Base-by-base conservation (phyloP, 1,140 invertebrate species). In the Diorhabda carinulata region DNA sequence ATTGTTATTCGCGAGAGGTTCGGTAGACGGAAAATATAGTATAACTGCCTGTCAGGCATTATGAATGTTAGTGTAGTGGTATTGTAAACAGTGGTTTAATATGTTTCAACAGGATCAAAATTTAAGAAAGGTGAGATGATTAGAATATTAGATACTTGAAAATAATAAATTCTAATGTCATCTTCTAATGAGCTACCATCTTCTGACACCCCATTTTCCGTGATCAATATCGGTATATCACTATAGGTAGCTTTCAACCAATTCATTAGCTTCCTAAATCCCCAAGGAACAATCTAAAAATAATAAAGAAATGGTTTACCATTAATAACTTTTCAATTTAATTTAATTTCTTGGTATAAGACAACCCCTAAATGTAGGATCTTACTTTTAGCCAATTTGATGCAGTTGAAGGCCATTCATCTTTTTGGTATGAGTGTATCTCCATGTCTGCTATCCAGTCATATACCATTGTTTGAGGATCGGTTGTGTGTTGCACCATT, bases 181-280 rank as follows among this genome's bases (percentile, higher is more conserved):
- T 75, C 74, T 58, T 71, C 41, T 7, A 75, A 57, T 40, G 70
- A 64, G 10, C 61, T 67, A 58, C 72, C 71, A 64, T 70, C 45
- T 9, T 83, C 84, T 69, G 80, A 84, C 79, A 69, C 70, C 8
- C 91, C 91, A 77, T 91, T 92, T 84, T 92, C 91, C 0, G 89
- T 89, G 2, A 92, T 81, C 6, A 88, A 81, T 1, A 91, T 82
- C 25, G 80, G 73, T 1, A 86, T 83, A 76, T 90, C 87, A 59
- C 84, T 78, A 74, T 90, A 92, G 4, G 84, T 79, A 0, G 81
- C 76, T 60, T 83, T 81, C 6, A 92, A 83, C 84, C 87, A 89
- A 60, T 87, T 87, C 8, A 92, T 76, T 44, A 86, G 25, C 52
- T 82, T 78, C 43, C 87, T 78, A 8, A 90, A 79, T 2, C 87